Percentiles rank a stretch among this genome's conserved stretches.
Evolutionary conservation across 2,888 invertebrate genomes (phyloP).

Genomic region (Stenodema calcarata): DNA sequence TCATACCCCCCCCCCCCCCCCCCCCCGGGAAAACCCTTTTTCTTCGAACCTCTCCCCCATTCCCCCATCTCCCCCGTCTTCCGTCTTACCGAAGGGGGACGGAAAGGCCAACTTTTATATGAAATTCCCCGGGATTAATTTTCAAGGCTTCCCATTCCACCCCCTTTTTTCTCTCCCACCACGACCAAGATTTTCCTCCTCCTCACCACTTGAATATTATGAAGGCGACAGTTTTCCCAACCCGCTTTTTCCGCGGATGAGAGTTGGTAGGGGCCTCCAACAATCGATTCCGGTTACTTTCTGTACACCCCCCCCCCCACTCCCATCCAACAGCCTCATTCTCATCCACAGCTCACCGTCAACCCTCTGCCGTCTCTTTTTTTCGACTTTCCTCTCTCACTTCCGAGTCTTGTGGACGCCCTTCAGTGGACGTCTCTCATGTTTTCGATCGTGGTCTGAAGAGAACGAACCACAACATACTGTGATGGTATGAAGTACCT

Average conservation of each 20-base stretch:
- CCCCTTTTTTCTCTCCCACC: neutral
- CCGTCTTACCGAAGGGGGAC: conserved; percentile 3
- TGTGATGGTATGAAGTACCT: too few relatives aligned
- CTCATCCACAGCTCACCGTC: too few relatives aligned
- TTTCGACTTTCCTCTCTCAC: neutral
- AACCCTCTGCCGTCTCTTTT: neutral
- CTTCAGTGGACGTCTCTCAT: too few relatives aligned
- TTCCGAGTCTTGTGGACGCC: neutral
- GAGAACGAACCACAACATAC: too few relatives aligned
- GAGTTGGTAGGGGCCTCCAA: neutral
- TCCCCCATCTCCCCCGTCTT: neutral
- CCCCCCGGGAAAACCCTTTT: neutral
- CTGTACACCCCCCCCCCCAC: neutral
- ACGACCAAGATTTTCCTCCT: neutral
- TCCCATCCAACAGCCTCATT: neutral
- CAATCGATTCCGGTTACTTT: conserved; percentile 8
- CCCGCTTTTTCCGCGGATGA: neutral
- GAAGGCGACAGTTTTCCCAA: conserved; percentile 29
- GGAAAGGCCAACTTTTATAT: conserved; percentile 53
- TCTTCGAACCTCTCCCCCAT: neutral
- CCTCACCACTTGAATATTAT: conserved; percentile 17
- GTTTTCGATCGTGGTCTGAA: too few relatives aligned
- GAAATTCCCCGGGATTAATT: conserved; percentile 54
- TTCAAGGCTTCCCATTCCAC: conserved; percentile 42
- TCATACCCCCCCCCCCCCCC: conserved; percentile 18